Evolutionary conservation across 1,140 invertebrate genomes (phyloP).

Genomic region (Drosophila equinoxialis): DNA sequence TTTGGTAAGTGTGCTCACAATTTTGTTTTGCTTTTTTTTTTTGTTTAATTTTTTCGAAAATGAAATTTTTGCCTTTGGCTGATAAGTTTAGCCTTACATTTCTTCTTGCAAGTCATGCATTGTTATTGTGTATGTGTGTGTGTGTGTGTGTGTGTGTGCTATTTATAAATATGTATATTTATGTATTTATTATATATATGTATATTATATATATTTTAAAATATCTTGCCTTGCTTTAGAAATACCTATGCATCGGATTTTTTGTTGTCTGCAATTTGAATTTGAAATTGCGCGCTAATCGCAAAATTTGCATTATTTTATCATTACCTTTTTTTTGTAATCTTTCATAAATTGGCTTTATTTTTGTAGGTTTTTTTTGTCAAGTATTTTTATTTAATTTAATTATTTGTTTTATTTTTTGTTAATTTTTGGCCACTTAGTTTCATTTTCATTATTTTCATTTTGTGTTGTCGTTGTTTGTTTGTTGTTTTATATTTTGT

Average conservation of each 20-base stretch:
- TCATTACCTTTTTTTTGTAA: not conserved
- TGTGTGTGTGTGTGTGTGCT: slow-evolving; percentile 18
- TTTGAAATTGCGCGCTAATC: slow-evolving; percentile 16
- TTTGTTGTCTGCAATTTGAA: not conserved
- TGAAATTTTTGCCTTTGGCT: slow-evolving; percentile 1
- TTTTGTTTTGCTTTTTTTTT: slow-evolving; percentile 3
- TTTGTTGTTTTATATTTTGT: slow-evolving; percentile 23
- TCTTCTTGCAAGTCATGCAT: not conserved
- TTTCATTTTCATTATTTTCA: slow-evolving; percentile 42
- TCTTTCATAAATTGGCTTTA: slow-evolving; percentile 9
- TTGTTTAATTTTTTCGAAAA: slow-evolving; percentile 23
- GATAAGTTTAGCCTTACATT: slow-evolving; percentile 2
- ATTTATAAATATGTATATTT: slow-evolving; percentile 15
- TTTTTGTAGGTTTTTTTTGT: slow-evolving; percentile 14
- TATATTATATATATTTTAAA: slow-evolving; percentile 8
- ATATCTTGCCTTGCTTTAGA: slow-evolving; percentile 12
- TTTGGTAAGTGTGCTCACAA: slow-evolving; percentile 1
- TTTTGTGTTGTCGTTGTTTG: slow-evolving; percentile 43
- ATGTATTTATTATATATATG: slow-evolving; percentile 11
- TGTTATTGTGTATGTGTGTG: not conserved
- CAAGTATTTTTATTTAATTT: slow-evolving; percentile 5
- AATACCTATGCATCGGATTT: not conserved
- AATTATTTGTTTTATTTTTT: slow-evolving; percentile 14
- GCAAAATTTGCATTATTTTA: not conserved
- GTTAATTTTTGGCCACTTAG: slow-evolving; percentile 71